Evolutionary conservation across 2,797 vertebrate species (phyloP).

Genomic region (Ammospiza maritima): DNA sequence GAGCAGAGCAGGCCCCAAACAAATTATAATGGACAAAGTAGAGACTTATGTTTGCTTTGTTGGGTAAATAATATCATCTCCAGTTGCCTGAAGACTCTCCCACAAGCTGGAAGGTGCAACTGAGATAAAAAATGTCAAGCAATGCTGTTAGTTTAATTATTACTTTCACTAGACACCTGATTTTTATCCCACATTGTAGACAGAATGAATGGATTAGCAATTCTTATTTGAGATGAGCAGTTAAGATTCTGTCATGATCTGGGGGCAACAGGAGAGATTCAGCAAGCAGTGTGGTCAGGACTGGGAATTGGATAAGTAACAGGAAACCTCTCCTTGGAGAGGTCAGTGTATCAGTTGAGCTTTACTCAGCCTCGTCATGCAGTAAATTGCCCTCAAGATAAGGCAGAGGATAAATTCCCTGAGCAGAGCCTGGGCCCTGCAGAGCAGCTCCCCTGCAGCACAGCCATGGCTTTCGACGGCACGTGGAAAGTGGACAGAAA

Average conservation of each 20-base stretch:
- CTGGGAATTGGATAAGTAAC: background rate
- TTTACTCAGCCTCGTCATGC: constrained; percentile 90
- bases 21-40: background rate
- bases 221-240: background rate
- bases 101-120: background rate
- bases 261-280: background rate
- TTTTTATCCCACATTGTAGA: background rate
- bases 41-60: background rate
- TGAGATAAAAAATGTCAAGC: background rate
- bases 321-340: background rate
- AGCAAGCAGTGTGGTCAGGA: background rate
- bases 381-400: constrained; percentile 82
- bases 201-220: background rate
- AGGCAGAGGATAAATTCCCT: constrained; percentile 74
- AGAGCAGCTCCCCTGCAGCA: background rate
- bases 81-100: background rate
- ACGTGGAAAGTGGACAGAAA: constrained; percentile 89
- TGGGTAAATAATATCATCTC: background rate
- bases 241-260: background rate
- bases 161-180: background rate
- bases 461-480: constrained; percentile 89
- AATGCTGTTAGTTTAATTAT: background rate
- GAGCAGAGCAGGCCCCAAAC: background rate
- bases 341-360: constrained; percentile 71
- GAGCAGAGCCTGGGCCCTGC: constrained; percentile 37